These are phyloP conservation scores for Semnornis frantzii DNA, from an alignment of 2,113 vertebrate species.

Conservation along the genomic window DNA sequence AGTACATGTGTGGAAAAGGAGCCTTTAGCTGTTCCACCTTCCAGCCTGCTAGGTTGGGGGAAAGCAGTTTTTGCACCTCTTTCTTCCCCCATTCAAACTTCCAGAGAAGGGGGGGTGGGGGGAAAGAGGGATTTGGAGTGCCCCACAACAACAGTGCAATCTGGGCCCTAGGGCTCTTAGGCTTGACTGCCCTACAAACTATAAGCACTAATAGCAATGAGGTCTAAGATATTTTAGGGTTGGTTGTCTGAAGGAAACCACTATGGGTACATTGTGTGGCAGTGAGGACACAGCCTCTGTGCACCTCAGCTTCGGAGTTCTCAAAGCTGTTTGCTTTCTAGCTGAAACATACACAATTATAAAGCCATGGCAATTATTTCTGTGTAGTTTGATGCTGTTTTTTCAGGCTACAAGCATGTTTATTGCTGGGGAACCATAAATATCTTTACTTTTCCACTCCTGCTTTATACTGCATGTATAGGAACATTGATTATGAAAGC, in stretches of 20 bases:
- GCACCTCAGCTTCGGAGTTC: background rate
- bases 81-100: no score
- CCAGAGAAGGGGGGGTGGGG: no score
- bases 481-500: constrained; percentile 29
- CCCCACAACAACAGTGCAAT: no score
- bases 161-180: no score
- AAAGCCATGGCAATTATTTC: background rate
- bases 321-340: background rate
- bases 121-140: no score
- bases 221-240: constrained; percentile 11
- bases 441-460: background rate
- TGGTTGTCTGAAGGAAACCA: constrained; percentile 25
- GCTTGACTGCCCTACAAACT: no score
- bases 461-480: background rate
- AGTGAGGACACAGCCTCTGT: background rate
- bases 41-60: no score
- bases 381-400: background rate
- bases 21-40: no score
- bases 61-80: no score
- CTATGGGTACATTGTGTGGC: background rate
- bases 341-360: background rate
- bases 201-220: no score
- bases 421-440: background rate
- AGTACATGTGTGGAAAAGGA: no score
- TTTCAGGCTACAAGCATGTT: background rate